phyloP scores from a whole-genome alignment of 2,888 invertebrate species.

The Thymelicus lineola region DNA sequence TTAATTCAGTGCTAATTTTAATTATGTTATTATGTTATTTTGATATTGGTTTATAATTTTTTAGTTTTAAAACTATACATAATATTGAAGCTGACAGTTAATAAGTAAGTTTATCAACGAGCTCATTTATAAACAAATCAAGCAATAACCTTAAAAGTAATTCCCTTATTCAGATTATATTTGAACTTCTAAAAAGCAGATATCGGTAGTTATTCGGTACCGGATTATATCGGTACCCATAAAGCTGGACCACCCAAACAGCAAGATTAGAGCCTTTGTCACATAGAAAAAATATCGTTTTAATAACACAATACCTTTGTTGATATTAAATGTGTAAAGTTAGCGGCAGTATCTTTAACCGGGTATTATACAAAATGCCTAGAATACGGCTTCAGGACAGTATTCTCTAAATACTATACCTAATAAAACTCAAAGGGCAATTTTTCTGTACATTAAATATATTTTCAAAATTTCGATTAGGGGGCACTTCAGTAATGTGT shows the following conservation, averaged over 20 bases:
- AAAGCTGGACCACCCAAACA: slow-evolving; percentile 44
- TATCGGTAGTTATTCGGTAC: too few relatives aligned
- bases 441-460: too few relatives aligned
- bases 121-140: background rate
- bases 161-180: slow-evolving; percentile 27
- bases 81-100: too few relatives aligned
- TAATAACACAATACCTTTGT: slow-evolving; percentile 20
- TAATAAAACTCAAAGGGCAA: too few relatives aligned
- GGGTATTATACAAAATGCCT: background rate
- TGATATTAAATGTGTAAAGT: slow-evolving; percentile 20
- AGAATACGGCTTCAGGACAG: background rate
- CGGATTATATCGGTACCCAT: slow-evolving; percentile 15
- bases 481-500: too few relatives aligned
- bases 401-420: too few relatives aligned
- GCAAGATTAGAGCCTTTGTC: slow-evolving; percentile 38
- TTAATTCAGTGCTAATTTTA: too few relatives aligned
- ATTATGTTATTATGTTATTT: too few relatives aligned
- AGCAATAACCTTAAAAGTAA: slow-evolving; percentile 25
- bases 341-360: background rate
- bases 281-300: slow-evolving; percentile 29
- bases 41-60: too few relatives aligned
- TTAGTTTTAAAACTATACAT: too few relatives aligned
- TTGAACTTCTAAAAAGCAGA: slow-evolving; percentile 20
- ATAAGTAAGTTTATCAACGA: too few relatives aligned
- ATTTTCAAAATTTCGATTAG: too few relatives aligned